phyloP scores from a whole-genome alignment of 1,140 invertebrate species.

The Triops cancriformis region DNA sequence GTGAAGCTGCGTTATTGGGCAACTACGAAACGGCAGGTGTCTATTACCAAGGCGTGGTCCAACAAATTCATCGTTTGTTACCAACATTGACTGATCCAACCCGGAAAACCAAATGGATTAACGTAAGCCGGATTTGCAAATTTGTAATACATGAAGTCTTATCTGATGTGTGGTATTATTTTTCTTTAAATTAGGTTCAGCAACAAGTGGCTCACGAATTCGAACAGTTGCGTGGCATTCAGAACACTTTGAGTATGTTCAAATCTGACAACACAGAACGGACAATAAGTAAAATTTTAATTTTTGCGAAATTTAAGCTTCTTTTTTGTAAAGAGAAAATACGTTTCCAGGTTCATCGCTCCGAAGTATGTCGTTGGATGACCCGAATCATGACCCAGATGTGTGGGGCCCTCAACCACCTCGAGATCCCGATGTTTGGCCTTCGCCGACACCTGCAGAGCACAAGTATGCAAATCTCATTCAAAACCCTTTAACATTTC shows the following conservation, averaged over 20 bases:
- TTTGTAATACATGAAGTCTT: too few species aligned
- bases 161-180: too few species aligned
- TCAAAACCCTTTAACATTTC: conserved; percentile 24
- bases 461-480: conserved; percentile 48
- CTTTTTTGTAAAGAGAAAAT: not conserved
- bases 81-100: conserved; percentile 66
- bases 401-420: conserved; percentile 66
- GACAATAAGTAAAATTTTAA: conserved; percentile 32
- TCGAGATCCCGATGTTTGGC: conserved; percentile 80
- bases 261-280: conserved; percentile 49
- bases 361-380: conserved; percentile 28
- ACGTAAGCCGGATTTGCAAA: conserved; percentile 52
- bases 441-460: conserved; percentile 73
- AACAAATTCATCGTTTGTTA: conserved; percentile 78
- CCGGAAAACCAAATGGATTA: conserved; percentile 79
- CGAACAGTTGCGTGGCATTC: conserved; percentile 77
- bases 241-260: conserved; percentile 55
- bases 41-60: conserved; percentile 88
- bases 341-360: not conserved
- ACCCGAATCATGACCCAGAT: conserved; percentile 45
- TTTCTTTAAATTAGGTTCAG: conserved; percentile 56
- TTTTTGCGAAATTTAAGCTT: not conserved
- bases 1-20: conserved; percentile 87
- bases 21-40: conserved; percentile 91
- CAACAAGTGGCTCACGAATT: conserved; percentile 82